These are phyloP conservation scores for Xestia sexstrigata DNA, from an alignment of 2,888 invertebrate species.

Conservation along the genomic window DNA sequence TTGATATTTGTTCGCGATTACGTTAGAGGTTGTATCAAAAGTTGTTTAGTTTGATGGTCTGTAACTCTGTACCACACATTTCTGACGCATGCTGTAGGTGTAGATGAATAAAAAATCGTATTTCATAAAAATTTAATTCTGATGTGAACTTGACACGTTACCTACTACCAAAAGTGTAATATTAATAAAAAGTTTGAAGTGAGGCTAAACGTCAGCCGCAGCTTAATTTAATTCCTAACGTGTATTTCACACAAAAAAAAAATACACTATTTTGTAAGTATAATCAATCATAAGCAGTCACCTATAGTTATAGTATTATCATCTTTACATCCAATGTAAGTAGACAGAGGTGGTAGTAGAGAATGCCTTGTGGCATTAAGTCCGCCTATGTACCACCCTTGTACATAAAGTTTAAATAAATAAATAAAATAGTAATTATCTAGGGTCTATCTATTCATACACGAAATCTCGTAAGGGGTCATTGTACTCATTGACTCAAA, in stretches of 20 bases:
- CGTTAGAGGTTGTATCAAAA: not conserved
- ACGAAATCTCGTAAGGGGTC: no score
- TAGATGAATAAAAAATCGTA: not conserved
- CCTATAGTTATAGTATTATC: not conserved
- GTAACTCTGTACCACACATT: not conserved
- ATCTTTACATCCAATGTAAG: not conserved
- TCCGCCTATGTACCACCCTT: no score
- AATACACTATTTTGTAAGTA: not conserved
- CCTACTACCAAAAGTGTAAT: not conserved
- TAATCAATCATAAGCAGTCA: not conserved
- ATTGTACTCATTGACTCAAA: no score
- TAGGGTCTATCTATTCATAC: no score
- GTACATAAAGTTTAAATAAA: no score
- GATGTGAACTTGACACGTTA: not conserved
- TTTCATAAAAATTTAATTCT: not conserved
- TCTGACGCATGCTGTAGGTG: not conserved
- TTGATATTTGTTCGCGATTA: not conserved
- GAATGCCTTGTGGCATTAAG: no score
- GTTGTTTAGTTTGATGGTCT: not conserved
- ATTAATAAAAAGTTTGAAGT: conserved; percentile 7
- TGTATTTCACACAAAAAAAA: not conserved
- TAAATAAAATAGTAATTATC: not conserved
- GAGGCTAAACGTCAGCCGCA: not conserved
- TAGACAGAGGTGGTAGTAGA: no score
- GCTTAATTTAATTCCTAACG: not conserved